Conservation (phyloP, 2,113 vertebrate species). For the Pheucticus melanocephalus region DNA sequence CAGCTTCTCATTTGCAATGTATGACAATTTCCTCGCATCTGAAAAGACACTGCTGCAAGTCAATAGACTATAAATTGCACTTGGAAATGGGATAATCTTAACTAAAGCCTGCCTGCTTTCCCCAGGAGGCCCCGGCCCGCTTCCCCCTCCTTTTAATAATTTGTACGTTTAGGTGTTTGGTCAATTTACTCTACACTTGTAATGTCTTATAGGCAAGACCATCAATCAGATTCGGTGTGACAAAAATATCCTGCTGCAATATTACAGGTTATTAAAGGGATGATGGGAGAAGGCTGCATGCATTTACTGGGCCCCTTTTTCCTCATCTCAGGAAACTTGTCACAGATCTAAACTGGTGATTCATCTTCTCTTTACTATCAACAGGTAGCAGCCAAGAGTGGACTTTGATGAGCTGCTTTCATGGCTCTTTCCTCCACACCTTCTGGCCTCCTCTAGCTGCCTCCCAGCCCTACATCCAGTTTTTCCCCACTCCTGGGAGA, state of each 20-base stretch:
- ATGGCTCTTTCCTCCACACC: conserved; percentile 43
- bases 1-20: conserved; percentile 95
- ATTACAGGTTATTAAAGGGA: conserved; percentile 92
- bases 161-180: conserved; percentile 95
- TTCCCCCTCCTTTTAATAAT: conserved; percentile 94
- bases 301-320: conserved; percentile 76
- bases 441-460: background rate
- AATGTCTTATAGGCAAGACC: conserved; percentile 81
- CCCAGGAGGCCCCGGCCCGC: conserved; percentile 69
- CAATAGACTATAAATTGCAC: conserved; percentile 97
- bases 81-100: conserved; percentile 88
- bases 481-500: conserved; percentile 1
- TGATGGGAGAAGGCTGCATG: conserved; percentile 74
- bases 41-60: conserved; percentile 90
- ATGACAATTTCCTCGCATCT: conserved; percentile 95
- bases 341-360: conserved; percentile 78
- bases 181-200: conserved; percentile 84
- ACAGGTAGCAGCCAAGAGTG: conserved; percentile 77
- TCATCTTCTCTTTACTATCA: conserved; percentile 79
- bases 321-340: conserved; percentile 83
- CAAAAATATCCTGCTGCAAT: conserved; percentile 82
- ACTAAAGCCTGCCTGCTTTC: conserved; percentile 85
- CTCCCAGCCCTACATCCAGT: background rate
- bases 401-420: conserved; percentile 72
- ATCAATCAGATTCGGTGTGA: conserved; percentile 87